phyloP scores from a whole-genome alignment of 2,113 vertebrate genomes.

The Megalops atlanticus region DNA sequence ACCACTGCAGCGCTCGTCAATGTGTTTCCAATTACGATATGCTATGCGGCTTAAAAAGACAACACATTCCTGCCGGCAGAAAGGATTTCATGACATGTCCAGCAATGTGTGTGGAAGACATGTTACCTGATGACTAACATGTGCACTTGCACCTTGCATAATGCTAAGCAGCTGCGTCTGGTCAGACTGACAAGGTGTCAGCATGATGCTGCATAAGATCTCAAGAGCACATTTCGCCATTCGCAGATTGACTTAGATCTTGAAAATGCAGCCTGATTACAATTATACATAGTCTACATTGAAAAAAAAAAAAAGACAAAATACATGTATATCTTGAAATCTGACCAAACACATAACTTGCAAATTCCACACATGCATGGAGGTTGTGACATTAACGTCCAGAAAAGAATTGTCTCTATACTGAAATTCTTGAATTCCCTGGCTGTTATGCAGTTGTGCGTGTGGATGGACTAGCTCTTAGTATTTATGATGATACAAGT shows the following conservation, averaged over 20 bases:
- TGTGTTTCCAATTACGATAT: conserved; percentile 46
- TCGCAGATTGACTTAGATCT: conserved; percentile 8
- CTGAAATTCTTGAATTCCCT: background rate
- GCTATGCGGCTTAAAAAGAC: conserved; percentile 34
- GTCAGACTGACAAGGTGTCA: conserved; percentile 41
- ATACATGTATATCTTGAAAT: conserved; percentile 6
- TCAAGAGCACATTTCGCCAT: conserved; percentile 21
- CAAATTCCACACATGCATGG: background rate
- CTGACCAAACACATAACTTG: background rate
- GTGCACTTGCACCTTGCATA: conserved; percentile 43
- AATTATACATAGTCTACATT: background rate
- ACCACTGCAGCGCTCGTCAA: conserved; percentile 19
- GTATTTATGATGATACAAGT: background rate
- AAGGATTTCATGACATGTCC: conserved; percentile 28
- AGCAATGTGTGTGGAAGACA: conserved; percentile 13
- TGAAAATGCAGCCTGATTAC: conserved; percentile 13
- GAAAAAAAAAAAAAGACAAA: background rate
- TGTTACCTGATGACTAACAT: conserved; percentile 39
- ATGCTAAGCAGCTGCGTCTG: conserved; percentile 32
- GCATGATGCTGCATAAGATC: conserved; percentile 34
- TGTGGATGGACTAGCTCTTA: background rate
- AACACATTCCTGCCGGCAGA: conserved; percentile 29
- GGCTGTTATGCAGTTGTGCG: background rate
- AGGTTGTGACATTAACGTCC: background rate
- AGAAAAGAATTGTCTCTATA: background rate